Percentiles rank a stretch among this genome's conserved stretches.
phyloP scores from a whole-genome alignment of 23 tunicate genomes.

The Ascidia mentula region DNA sequence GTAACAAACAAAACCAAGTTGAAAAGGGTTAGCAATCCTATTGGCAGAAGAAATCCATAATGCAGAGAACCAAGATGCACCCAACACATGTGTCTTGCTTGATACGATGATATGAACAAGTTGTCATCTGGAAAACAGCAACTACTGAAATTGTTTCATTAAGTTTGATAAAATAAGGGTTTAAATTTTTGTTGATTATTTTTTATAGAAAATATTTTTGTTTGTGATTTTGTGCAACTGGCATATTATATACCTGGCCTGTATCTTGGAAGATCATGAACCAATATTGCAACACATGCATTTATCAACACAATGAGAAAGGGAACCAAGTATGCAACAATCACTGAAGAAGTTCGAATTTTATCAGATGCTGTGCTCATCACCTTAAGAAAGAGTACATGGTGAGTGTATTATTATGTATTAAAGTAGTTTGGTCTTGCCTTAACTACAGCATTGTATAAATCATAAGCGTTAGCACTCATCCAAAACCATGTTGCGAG shows the following conservation, averaged over 20 bases:
- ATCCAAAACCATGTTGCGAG: slow-evolving; percentile 38
- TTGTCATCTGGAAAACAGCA: background rate
- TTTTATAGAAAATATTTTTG: too few species aligned
- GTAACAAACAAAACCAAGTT: background rate
- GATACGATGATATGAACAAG: background rate
- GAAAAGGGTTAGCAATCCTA: background rate
- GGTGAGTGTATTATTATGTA: background rate
- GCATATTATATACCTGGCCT: background rate
- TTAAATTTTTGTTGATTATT: background rate
- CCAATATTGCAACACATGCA: background rate
- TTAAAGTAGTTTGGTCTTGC: background rate
- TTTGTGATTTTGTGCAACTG: background rate
- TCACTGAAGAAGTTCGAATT: background rate
- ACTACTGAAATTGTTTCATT: background rate
- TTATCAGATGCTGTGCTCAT: background rate
- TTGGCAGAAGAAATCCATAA: background rate
- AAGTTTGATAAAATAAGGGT: background rate
- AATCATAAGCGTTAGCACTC: slow-evolving; percentile 22
- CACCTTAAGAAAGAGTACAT: background rate
- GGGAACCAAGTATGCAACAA: background rate
- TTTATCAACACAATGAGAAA: background rate
- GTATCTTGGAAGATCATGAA: background rate
- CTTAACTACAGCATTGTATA: slow-evolving; percentile 13
- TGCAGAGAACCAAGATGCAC: background rate
- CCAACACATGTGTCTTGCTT: slow-evolving; percentile 5